Evolutionary conservation across 2,797 vertebrate species (phyloP).

Genomic region (Neosilurus mollespiculum): DNA sequence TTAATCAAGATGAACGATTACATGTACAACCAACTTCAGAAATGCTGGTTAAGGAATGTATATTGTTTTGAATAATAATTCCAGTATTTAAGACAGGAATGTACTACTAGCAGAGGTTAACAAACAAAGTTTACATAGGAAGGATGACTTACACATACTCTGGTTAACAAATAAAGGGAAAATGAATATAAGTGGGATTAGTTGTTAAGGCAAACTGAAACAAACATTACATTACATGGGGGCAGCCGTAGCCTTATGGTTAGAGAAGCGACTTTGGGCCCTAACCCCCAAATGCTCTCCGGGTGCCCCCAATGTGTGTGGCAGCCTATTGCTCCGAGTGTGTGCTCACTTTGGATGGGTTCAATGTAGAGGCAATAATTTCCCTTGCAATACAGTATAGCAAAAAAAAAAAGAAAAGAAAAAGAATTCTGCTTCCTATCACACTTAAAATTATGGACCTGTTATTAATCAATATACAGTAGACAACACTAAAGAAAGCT

Average conservation of each 20-base stretch:
- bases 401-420: too few relatives aligned
- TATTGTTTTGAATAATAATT: slow-evolving; percentile 33
- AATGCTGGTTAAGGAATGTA: slow-evolving; percentile 30
- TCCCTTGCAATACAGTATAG: too few relatives aligned
- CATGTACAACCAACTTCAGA: slow-evolving; percentile 24
- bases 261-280: too few relatives aligned
- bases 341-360: too few relatives aligned
- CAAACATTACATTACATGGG: not conserved
- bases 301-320: too few relatives aligned
- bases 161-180: not conserved
- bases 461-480: slow-evolving; percentile 53
- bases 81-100: slow-evolving; percentile 39
- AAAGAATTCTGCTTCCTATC: not conserved
- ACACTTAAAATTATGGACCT: slow-evolving; percentile 11
- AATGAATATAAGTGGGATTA: not conserved
- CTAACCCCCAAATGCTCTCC: too few relatives aligned
- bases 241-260: too few relatives aligned
- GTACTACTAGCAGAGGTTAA: slow-evolving; percentile 23
- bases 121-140: slow-evolving; percentile 16
- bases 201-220: not conserved
- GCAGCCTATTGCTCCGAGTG: too few relatives aligned
- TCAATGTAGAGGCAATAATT: too few relatives aligned
- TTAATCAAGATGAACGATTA: slow-evolving; percentile 9
- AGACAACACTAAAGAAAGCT: slow-evolving; percentile 51
- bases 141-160: too few relatives aligned